Base-by-base conservation (phyloP, 2,113 vertebrate genomes). In the Gallinago paraguaiae region DNA sequence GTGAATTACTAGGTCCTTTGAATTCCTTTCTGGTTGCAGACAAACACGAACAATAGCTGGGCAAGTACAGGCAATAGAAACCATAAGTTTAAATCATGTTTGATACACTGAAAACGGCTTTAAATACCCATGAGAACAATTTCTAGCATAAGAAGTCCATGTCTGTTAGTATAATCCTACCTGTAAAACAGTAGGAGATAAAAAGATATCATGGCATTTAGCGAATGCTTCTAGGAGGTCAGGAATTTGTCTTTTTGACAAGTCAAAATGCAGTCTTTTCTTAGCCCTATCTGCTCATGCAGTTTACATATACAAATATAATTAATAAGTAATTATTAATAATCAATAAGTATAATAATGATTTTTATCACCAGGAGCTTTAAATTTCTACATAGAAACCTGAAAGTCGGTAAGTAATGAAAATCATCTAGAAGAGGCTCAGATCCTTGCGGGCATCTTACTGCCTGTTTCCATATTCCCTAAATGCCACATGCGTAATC, bases 61-160 rank as follows among this genome's bases (percentile, higher is more conserved):
- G 37, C 74, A 94, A 86, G 90, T 71, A 70, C 35, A 87, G 67
- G 81, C 86, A 96, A 45, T 28, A 70, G 41, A 88, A 95, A 31
- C 22, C 24, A 11, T 67, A 78, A 30, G 13, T 82, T 90, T 92
- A 81, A 85, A 57, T 80, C 8, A 28, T 10, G 17, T 78, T 83
- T 80, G 71, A 70, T 86, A 77, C 27, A 30, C 2, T 61, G 74
- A 77, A 93, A 91, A 25, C 22, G 72, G 27, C 54, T 79, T 76
- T 31, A 84, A 59, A 51, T 77, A 23, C 51, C 6, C 56, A 60
- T 54, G n/a, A 76, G 33, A 81, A 75, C 16, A 70, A 59, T 54
- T 82, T 41, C 39, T 77, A 67, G 74, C 23, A 23, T 37, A 61
- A 71, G 31, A 82, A 65, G 18, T 35, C 60, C 6, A 2, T 68